Evolutionary conservation across 2,888 invertebrate species (phyloP).

Genomic region (Ophioninae sp.): DNA sequence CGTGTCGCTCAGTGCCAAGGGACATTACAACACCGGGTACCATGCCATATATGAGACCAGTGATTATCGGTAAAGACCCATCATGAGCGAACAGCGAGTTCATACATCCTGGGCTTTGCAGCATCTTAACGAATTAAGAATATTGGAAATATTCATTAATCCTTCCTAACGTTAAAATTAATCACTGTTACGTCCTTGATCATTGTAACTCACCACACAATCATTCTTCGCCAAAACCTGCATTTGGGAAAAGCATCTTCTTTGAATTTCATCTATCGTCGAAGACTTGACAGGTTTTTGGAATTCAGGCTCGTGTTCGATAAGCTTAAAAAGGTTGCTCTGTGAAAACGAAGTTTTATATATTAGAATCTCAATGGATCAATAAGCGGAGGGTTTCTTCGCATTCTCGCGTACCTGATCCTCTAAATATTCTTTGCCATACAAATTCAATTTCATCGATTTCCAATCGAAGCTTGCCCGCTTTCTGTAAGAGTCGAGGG

Average conservation of each 20-base stretch:
- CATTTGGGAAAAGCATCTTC: conserved; percentile 76
- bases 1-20: conserved; percentile 82
- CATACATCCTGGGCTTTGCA: conserved; percentile 60
- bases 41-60: conserved; percentile 80
- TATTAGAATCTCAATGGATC: neutral
- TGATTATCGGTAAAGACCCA: conserved; percentile 77
- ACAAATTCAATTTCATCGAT: conserved; percentile 89
- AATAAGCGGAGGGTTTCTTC: neutral
- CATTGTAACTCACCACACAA: conserved; percentile 61
- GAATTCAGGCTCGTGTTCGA: conserved; percentile 90
- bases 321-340: conserved; percentile 89
- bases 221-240: conserved; percentile 64
- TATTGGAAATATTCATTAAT: neutral
- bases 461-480: conserved; percentile 94
- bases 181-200: neutral
- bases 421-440: conserved; percentile 88
- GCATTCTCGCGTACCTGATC: conserved; percentile 85
- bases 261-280: conserved; percentile 87
- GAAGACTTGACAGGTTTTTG: conserved; percentile 84
- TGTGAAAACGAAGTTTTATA: conserved; percentile 76
- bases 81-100: conserved; percentile 76
- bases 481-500: conserved; percentile 90
- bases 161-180: neutral
- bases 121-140: conserved; percentile 20
- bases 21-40: conserved; percentile 81